Base-by-base conservation (phyloP, 1,140 invertebrate species). In the Zaprionus inermis region DNA sequence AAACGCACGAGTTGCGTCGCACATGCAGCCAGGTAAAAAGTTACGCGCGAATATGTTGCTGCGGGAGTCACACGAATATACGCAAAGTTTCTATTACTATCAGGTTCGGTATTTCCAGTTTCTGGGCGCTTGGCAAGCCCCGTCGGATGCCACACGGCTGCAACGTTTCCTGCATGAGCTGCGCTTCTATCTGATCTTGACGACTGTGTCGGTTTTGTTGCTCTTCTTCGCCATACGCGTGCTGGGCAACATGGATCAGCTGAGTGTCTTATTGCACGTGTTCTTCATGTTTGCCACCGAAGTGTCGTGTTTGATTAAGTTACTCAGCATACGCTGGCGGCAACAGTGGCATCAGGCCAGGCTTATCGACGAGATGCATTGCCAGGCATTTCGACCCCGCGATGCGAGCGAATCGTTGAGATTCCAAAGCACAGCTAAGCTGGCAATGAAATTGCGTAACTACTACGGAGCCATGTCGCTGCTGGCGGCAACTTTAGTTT, bases 261-360 rank as follows among this genome's bases (percentile, higher is more conserved):
- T 91, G 20, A 57, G 60, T 10, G 76, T 86, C 32, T 72, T 91
- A 18, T 56, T 91, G 3, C 77, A 89, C 5, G 88, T 91, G 14
- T 86, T 91, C 57, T 86, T 81, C 12, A 79, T 91, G 58, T 91
- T 86, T 14, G 75, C 79, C 72, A 91, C 91, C 7, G 76, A 79
- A 24, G 49, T 91, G 24, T 76, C 78, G 5, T 85, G 80, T 56
- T 66, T 91, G 81, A 51, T 59, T 7, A 91, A 91, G 55, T 41
- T 81, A 18, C 20, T 91, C 20, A 74, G 51, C 18, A n/a, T 91
- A 2, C 73, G 54, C 30, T 5, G 75, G 2, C 32, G 67, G 11
- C 61, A 56, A n/a, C 7, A 10, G n/a, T n/a, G n/a, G 0, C 36
- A 63, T 0, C 77, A 79, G 11, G 58, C 49, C 9, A 2, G 54